These are phyloP conservation scores for Tipula confusa DNA, from an alignment of 2,888 invertebrate genomes.

Conservation along the genomic window DNA sequence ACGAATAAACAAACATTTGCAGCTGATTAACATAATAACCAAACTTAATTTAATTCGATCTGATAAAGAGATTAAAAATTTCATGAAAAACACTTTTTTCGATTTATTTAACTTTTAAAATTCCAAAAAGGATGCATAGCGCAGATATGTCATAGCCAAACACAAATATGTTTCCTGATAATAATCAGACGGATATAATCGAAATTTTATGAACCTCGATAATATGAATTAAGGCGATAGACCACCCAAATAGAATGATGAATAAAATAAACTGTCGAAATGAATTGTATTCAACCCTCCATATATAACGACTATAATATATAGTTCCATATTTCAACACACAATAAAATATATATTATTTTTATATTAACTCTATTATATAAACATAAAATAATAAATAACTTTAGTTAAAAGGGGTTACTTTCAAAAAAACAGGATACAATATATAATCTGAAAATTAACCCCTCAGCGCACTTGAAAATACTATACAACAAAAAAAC, in stretches of 20 bases:
- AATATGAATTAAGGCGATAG: conserved; percentile 1
- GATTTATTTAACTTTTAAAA: not conserved
- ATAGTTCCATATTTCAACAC: not conserved
- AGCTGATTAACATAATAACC: no score
- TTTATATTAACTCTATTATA: conserved; percentile 12
- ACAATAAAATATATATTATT: not conserved
- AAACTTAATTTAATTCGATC: no score
- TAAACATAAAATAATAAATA: not conserved
- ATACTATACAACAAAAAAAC: no score
- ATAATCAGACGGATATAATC: not conserved
- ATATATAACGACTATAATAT: not conserved
- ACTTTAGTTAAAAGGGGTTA: not conserved
- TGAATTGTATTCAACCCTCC: not conserved
- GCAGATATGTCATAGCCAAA: not conserved
- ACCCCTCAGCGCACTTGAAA: not conserved
- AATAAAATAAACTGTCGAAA: not conserved
- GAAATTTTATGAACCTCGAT: not conserved
- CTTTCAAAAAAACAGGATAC: conserved; percentile 17
- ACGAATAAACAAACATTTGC: no score
- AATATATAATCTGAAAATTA: conserved; percentile 14
- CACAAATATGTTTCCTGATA: not conserved
- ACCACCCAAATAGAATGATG: conserved; percentile 12
- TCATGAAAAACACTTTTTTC: not conserved
- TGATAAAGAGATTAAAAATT: not conserved
- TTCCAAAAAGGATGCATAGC: not conserved